These are phyloP conservation scores for Leptodactylus fallax DNA, from an alignment of 2,797 vertebrate genomes.

Conservation along the genomic window DNA sequence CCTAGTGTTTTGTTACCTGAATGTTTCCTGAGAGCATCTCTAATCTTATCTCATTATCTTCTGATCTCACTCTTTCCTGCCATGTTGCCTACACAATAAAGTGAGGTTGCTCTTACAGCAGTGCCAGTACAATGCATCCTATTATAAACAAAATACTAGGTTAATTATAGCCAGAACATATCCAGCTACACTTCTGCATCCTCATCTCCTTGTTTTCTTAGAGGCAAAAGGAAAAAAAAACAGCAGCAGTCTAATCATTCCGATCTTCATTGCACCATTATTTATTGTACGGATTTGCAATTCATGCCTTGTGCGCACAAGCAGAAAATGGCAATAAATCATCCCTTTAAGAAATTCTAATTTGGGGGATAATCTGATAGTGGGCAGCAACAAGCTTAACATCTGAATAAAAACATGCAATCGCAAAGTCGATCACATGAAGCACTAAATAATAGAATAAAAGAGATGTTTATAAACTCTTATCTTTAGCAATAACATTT, in stretches of 20 bases:
- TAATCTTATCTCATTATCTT: slow-evolving; percentile 48
- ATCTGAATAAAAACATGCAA: slow-evolving; percentile 20
- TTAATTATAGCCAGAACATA: slow-evolving; percentile 40
- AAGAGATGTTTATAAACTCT: slow-evolving; percentile 21
- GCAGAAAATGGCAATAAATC: slow-evolving; percentile 32
- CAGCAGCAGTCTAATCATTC: slow-evolving; percentile 4
- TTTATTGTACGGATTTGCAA: slow-evolving; percentile 48
- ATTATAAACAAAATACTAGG: slow-evolving; percentile 36
- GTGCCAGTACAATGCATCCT: slow-evolving; percentile 30
- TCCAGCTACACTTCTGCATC: slow-evolving; percentile 9
- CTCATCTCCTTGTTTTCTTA: slow-evolving; percentile 37
- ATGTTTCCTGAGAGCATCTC: neutral
- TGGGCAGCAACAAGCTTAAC: neutral
- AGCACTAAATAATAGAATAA: slow-evolving; percentile 42
- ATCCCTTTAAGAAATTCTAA: slow-evolving; percentile 45
- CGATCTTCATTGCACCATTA: slow-evolving; percentile 28
- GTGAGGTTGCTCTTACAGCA: slow-evolving; percentile 1
- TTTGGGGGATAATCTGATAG: slow-evolving; percentile 24
- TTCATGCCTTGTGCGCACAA: neutral
- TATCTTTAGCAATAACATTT: neutral
- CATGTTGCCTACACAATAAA: neutral
- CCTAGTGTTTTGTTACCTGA: slow-evolving; percentile 8
- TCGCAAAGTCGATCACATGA: slow-evolving; percentile 26
- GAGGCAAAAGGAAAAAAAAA: slow-evolving; percentile 14
- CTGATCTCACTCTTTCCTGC: slow-evolving; percentile 24